Evolutionary conservation across 2,888 invertebrate genomes (phyloP).

Genomic region (Shargacucullia verbasci): DNA sequence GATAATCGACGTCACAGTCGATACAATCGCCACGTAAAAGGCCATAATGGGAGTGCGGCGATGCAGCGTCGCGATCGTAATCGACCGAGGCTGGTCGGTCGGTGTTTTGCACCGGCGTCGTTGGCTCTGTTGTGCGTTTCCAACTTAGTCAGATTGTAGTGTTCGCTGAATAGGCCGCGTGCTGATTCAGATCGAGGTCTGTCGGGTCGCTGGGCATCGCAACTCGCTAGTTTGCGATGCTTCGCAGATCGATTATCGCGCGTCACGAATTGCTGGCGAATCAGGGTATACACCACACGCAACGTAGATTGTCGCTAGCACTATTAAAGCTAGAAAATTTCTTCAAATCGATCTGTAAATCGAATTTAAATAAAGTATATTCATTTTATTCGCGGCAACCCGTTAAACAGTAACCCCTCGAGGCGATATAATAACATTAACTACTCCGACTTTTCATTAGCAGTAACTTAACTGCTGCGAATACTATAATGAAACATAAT

Average conservation of each 20-base stretch:
- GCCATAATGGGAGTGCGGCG: constrained; percentile 75
- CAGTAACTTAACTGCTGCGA: constrained; percentile 78
- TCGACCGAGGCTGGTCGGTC: constrained; percentile 62
- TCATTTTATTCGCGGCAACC: constrained; percentile 30
- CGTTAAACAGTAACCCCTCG: constrained; percentile 62
- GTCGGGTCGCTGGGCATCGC: constrained; percentile 72
- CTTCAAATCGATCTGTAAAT: constrained; percentile 1
- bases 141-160: constrained; percentile 71
- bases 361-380: constrained; percentile 27
- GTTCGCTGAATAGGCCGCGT: constrained; percentile 77
- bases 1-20: constrained; percentile 77
- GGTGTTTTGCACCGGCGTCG: constrained; percentile 56
- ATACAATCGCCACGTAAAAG: constrained; percentile 80
- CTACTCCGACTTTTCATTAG: constrained; percentile 79
- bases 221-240: constrained; percentile 67
- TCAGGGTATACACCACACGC: constrained; percentile 65
- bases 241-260: constrained; percentile 74
- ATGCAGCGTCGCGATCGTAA: constrained; percentile 73
- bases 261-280: constrained; percentile 71
- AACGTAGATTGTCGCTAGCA: constrained; percentile 49
- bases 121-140: constrained; percentile 62
- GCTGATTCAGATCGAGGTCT: constrained; percentile 84
- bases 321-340: constrained; percentile 47
- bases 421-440: constrained; percentile 75
- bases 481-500: constrained; percentile 66